Conservation (phyloP, 2,113 vertebrate species). For the Acrocephalus kingi region DNA sequence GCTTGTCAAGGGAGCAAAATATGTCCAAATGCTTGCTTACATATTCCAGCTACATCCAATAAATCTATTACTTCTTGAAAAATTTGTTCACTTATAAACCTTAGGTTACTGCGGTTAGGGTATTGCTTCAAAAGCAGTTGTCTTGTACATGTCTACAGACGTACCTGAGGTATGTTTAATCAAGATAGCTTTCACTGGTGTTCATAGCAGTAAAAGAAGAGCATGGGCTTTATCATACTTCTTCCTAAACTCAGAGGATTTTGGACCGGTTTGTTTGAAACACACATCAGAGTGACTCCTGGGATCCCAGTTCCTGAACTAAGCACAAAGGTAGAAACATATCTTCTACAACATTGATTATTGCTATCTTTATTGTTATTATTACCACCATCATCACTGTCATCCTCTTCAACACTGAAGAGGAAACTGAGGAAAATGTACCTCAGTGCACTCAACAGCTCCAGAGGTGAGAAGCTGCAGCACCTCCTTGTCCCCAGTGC, state of each 20-base stretch:
- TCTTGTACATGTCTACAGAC: neutral
- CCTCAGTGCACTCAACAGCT: neutral
- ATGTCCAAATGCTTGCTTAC: neutral
- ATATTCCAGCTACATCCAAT: neutral
- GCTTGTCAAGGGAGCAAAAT: neutral
- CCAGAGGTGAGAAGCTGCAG: neutral
- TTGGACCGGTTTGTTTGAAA: neutral
- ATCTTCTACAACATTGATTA: neutral
- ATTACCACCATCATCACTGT: too few relatives aligned
- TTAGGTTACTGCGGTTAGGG: neutral
- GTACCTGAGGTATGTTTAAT: neutral
- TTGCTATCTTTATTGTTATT: neutral
- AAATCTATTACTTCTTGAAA: neutral
- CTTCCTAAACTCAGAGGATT: neutral
- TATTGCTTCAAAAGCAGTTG: neutral
- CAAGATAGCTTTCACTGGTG: neutral
- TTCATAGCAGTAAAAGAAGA: neutral
- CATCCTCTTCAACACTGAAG: neutral
- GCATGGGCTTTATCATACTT: neutral
- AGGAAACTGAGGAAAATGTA: neutral
- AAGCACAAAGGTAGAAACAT: neutral
- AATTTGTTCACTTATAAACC: neutral
- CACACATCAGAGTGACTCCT: neutral
- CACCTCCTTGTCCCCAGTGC: accelerated
- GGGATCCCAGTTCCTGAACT: neutral